Percentiles rank a stretch among this genome's conserved stretches.
These are phyloP conservation scores for Acanthochromis polyacanthus DNA, from an alignment of 2,113 vertebrate genomes.

Conservation along the genomic window DNA sequence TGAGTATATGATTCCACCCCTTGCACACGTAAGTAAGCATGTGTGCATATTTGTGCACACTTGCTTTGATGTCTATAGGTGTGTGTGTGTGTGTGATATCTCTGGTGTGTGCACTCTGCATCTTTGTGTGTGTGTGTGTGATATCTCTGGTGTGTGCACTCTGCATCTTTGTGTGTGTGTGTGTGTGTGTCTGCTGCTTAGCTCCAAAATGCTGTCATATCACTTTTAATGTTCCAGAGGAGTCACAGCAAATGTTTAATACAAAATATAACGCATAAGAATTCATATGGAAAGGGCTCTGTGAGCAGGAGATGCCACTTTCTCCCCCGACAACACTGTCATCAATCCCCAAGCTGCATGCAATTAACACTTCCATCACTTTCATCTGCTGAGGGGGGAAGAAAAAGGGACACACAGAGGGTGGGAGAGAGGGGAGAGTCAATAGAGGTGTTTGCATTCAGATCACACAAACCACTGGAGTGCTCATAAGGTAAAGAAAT, in stretches of 20 bases:
- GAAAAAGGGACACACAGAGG: slow-evolving; percentile 18
- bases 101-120: not conserved
- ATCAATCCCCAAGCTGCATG: slow-evolving; percentile 66
- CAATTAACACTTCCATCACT: slow-evolving; percentile 66
- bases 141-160: not conserved
- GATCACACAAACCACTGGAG: slow-evolving; percentile 39
- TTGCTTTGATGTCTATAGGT: slow-evolving; percentile 28
- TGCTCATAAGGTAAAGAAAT: slow-evolving; percentile 18
- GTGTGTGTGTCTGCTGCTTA: slow-evolving; percentile 18
- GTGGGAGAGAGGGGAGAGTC: not conserved
- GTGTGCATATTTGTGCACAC: slow-evolving; percentile 13
- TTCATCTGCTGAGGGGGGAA: slow-evolving; percentile 42
- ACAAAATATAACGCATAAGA: slow-evolving; percentile 59
- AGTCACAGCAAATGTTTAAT: slow-evolving; percentile 53
- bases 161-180: slow-evolving; percentile 12
- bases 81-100: slow-evolving; percentile 26
- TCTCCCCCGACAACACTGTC: slow-evolving; percentile 19
- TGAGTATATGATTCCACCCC: not conserved
- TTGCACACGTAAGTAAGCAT: slow-evolving; percentile 5
- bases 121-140: slow-evolving; percentile 27
- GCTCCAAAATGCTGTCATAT: slow-evolving; percentile 60
- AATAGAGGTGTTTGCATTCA: slow-evolving; percentile 52
- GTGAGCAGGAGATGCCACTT: slow-evolving; percentile 16
- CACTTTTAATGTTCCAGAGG: slow-evolving; percentile 57
- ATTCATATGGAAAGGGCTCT: slow-evolving; percentile 54